Percentiles rank a stretch among this genome's conserved stretches.
phyloP scores from a whole-genome alignment of 2,888 invertebrate genomes.

The Carcina quercana region DNA sequence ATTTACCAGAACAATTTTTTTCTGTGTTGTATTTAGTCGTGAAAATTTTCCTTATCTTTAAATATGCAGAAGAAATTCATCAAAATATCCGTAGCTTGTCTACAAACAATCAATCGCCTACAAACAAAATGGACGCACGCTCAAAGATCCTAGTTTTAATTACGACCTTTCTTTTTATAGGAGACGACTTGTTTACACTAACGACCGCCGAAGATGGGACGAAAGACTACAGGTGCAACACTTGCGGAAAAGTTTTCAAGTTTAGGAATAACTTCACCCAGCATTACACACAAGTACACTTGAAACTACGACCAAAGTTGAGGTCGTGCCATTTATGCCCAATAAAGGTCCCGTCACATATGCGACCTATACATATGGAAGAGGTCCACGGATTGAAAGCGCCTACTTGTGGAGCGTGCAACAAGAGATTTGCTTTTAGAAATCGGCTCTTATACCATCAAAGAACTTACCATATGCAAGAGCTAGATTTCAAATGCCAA shows the following conservation, averaged over 20 bases:
- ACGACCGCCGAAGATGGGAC: constrained; percentile 16
- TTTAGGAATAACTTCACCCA: constrained; percentile 21
- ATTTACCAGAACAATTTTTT: too few species aligned
- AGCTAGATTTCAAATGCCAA: constrained; percentile 24
- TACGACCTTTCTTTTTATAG: too few species aligned
- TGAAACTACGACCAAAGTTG: constrained; percentile 22
- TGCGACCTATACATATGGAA: constrained; percentile 24
- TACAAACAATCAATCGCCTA: too few species aligned
- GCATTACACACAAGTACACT: constrained; percentile 27
- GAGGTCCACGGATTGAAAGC: constrained; percentile 19
- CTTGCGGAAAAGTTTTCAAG: constrained; percentile 20
- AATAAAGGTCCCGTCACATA: constrained; percentile 20
- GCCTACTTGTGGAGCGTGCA: constrained; percentile 23
- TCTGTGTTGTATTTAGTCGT: too few species aligned
- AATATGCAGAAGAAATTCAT: too few species aligned
- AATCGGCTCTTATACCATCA: constrained; percentile 30
- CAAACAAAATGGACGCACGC: too few species aligned
- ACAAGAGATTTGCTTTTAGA: constrained; percentile 21
- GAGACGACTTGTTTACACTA: constrained; percentile 1
- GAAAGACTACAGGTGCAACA: constrained; percentile 20
- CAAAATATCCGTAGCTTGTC: too few species aligned
- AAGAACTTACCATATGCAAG: constrained; percentile 34
- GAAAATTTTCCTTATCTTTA: too few species aligned
- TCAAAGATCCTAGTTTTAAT: too few species aligned
- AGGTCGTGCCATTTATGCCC: constrained; percentile 26